Percentiles rank a stretch among this genome's conserved stretches.
Evolutionary conservation across 30 jellyfish, hydroid and myxozoan species (phyloP).

Genomic region (Sanderia malayensis): DNA sequence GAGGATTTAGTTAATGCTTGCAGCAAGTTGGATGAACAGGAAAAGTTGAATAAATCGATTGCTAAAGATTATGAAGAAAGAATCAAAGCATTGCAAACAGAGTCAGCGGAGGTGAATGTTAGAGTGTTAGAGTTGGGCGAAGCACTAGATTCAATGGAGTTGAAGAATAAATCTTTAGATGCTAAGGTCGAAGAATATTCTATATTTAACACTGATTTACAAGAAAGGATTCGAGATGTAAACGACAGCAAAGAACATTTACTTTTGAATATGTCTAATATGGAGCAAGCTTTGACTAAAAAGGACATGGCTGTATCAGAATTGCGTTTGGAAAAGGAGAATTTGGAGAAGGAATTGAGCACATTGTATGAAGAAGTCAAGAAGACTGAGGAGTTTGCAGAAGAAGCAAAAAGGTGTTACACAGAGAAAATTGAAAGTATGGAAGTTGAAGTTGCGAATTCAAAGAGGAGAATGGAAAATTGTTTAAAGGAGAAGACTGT

Average conservation of each 20-base stretch:
- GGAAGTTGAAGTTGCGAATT: not conserved
- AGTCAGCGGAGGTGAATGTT: not conserved
- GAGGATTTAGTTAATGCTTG: not conserved
- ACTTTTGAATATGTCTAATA: not conserved
- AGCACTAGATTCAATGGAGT: not conserved
- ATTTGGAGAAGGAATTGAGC: not conserved
- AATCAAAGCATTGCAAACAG: not conserved
- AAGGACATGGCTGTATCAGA: not conserved
- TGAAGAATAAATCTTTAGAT: not conserved
- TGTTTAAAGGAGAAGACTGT: not conserved
- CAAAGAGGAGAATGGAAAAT: not conserved
- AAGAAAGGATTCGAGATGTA: not conserved
- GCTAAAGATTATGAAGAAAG: not conserved
- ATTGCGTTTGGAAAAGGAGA: not conserved
- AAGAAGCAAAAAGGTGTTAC: not conserved
- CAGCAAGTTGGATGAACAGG: not conserved
- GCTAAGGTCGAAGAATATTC: not conserved
- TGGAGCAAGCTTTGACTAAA: conserved; percentile 12
- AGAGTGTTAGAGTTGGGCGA: not conserved
- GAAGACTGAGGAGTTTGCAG: not conserved
- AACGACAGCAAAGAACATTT: conserved; percentile 1
- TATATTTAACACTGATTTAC: not conserved
- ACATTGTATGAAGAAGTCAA: not conserved
- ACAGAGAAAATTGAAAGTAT: not conserved
- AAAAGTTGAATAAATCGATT: not conserved